phyloP scores from a whole-genome alignment of 1,140 invertebrate species.

The Nasonia giraulti region DNA sequence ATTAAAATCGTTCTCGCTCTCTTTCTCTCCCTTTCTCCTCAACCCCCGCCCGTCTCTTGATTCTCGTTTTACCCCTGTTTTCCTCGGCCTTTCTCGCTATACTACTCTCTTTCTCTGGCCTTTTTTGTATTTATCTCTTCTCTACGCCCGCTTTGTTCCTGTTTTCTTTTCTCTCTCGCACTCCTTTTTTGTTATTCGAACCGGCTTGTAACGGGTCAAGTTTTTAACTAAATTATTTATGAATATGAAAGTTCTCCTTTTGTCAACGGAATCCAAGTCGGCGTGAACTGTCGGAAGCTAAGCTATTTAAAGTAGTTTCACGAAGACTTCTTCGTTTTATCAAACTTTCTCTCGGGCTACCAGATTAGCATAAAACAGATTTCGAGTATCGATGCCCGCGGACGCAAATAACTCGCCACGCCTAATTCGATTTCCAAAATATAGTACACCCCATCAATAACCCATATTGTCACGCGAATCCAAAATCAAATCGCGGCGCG shows the following conservation, averaged over 20 bases:
- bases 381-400: no score
- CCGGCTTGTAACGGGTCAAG: slow-evolving; percentile 3
- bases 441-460: no score
- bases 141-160: background rate
- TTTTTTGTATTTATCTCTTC: background rate
- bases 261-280: background rate
- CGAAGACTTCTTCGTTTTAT: no score
- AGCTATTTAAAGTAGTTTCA: no score
- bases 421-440: no score
- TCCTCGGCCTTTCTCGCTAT: background rate
- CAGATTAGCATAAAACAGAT: no score
- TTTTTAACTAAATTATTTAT: slow-evolving; percentile 46
- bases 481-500: no score
- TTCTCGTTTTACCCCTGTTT: slow-evolving; percentile 10
- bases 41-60: background rate
- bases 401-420: no score
- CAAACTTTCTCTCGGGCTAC: no score
- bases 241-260: background rate
- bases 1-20: slow-evolving; percentile 44
- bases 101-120: background rate
- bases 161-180: background rate
- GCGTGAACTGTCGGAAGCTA: background rate
- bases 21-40: background rate
- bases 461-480: no score
- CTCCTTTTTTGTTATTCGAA: background rate